These are phyloP conservation scores for Neopelma chrysocephalum DNA, from an alignment of 2,797 vertebrate genomes.

Conservation along the genomic window DNA sequence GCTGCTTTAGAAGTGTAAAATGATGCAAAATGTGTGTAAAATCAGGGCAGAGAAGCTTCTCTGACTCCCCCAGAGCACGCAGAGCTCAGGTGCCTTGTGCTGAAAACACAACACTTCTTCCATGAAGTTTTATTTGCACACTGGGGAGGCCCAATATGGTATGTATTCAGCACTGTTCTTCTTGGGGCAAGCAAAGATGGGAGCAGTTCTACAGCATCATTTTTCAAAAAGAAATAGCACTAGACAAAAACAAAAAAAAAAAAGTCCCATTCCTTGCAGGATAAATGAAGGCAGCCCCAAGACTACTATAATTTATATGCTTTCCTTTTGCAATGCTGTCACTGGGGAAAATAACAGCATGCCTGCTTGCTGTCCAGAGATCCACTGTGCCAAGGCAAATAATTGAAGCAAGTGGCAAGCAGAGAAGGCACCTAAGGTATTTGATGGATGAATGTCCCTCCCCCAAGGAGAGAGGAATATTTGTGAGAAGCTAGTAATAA, in stretches of 20 bases:
- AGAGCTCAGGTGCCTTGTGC: neutral
- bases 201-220: neutral
- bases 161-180: neutral
- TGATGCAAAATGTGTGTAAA: neutral
- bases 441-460: neutral
- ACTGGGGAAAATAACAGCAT: neutral
- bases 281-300: neutral
- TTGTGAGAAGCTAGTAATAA: neutral
- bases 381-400: neutral
- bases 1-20: neutral
- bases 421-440: neutral
- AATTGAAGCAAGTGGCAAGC: neutral
- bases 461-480: neutral
- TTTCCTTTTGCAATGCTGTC: neutral
- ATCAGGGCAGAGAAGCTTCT: neutral
- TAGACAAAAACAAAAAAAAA: neutral
- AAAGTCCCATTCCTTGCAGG: neutral
- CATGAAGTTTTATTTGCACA: neutral
- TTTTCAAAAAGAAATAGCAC: neutral
- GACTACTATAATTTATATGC: neutral
- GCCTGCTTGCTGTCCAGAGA: neutral
- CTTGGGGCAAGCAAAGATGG: neutral
- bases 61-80: neutral
- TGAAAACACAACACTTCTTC: neutral
- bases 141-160: neutral